Evolutionary conservation across 2,113 vertebrate species (phyloP), one percentile per base, ranked within the genome.

Genomic region (Cyprinus carpio): DNA sequence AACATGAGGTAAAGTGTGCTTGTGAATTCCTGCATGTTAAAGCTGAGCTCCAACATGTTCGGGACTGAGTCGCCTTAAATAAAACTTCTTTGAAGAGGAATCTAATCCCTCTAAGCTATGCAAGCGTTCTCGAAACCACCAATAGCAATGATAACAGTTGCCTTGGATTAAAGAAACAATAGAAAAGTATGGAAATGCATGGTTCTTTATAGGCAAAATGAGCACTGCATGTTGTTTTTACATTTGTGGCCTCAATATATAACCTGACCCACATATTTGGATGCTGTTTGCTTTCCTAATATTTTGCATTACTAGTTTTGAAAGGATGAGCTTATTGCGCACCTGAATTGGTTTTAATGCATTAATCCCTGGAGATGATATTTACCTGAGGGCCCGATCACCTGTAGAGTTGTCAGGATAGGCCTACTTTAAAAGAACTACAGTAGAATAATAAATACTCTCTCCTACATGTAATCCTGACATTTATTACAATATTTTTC

Each of bases 81-180:
- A n/a, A 60, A 86, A 88, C 13, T 20, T 10, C 84, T 86, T 87
- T 88, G 25, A 88, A 76, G 71, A 4, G 86, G 82, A 91, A 89
- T 83, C 58, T 18, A 84, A 89, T 84, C 69, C 49, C 84, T 80
- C 84, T 86, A 37, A 27, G 10, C 67, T 34, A 29, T 51, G 69
- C 43, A 37, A 27, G 27, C 34, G 51, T 74, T n/a, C 65, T 51
- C 4, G 1, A 54, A 81, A 64, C 80, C 82, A 60, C 37, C 46
- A 31, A 69, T 25, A 83, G 49, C 23, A 62, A 69, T 72, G 74
- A 69, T 46, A 51, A 75, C 85, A 79, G 78, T 71, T 85, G 84
- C 54, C 43, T 34, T 4, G 27, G 29, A 62, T 77, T 58, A 46
- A 31, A 60, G 7, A 54, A 54, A 65, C 62, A 78, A 56, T 31